These are phyloP conservation scores for Anticlea derivata DNA, from an alignment of 2,888 invertebrate genomes.

Conservation along the genomic window DNA sequence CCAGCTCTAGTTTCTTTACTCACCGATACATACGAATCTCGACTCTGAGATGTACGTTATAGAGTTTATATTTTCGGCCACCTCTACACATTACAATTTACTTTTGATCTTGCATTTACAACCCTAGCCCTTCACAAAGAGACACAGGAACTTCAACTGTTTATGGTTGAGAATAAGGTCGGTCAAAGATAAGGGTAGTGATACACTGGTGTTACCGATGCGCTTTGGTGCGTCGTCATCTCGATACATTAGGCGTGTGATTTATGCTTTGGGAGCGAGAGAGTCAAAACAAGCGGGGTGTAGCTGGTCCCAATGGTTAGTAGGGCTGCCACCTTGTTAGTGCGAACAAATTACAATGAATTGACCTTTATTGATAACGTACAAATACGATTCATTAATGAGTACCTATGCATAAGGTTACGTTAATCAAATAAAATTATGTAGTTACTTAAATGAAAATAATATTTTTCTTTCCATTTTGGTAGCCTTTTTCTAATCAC, in stretches of 20 bases:
- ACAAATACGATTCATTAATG: too few relatives aligned
- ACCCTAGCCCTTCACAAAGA: background rate
- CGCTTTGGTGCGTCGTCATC: conserved; percentile 68
- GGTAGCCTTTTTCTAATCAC: too few relatives aligned
- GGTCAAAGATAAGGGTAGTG: conserved; percentile 49
- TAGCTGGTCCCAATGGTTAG: conserved; percentile 35
- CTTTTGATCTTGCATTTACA: background rate
- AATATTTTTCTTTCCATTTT: too few relatives aligned
- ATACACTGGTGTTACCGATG: conserved; percentile 48
- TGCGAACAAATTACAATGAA: too few relatives aligned
- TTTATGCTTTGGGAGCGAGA: conserved; percentile 74
- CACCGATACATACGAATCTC: conserved; percentile 10
- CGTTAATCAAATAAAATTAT: too few relatives aligned
- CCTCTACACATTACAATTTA: background rate
- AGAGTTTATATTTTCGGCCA: conserved; percentile 39
- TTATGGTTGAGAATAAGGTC: conserved; percentile 21
- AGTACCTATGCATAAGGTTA: too few relatives aligned
- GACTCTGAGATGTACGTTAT: background rate
- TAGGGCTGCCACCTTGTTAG: conserved; percentile 51
- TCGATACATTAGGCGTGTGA: conserved; percentile 82
- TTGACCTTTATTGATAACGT: too few relatives aligned
- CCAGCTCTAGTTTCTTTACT: background rate
- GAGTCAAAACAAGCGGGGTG: conserved; percentile 77
- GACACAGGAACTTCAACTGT: conserved; percentile 23
- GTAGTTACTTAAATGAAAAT: too few relatives aligned